Conservation (phyloP, 2,797 vertebrate species). For the Rhinichthys osculus region DNA sequence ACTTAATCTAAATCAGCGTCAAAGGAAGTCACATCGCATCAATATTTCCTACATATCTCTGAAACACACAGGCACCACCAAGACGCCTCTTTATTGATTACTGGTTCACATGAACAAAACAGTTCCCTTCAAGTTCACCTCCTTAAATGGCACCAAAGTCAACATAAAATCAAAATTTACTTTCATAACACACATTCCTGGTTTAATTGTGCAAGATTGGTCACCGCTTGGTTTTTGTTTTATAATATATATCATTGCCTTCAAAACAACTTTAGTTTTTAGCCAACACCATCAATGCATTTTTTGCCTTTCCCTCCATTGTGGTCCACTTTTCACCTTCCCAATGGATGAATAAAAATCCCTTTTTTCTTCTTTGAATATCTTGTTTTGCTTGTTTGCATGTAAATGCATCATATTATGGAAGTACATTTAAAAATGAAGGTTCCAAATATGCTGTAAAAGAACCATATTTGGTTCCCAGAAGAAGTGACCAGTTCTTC, state of each 20-base stretch:
- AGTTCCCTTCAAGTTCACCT: not conserved
- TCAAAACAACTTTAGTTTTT: too few relatives aligned
- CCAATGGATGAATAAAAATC: not conserved
- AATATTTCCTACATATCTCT: conserved; percentile 24
- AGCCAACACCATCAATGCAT: not conserved
- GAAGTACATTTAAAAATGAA: not conserved
- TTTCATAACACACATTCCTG: not conserved
- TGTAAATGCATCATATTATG: conserved; percentile 5
- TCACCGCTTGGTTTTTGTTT: not conserved
- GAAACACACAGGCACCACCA: not conserved
- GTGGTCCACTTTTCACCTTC: not conserved
- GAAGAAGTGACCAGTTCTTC: not conserved
- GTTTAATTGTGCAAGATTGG: not conserved
- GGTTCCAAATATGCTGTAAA: not conserved
- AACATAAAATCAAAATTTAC: conserved; percentile 6
- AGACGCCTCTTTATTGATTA: conserved; percentile 27
- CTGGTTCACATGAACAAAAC: conserved; percentile 19
- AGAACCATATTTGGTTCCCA: not conserved
- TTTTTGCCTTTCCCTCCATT: not conserved
- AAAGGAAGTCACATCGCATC: not conserved
- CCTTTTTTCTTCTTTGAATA: not conserved
- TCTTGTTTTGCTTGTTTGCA: not conserved
- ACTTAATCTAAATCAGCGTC: conserved; percentile 37
- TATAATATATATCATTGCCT: not conserved
- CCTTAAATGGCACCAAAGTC: conserved; percentile 6